A percentile compares a stretch with the other conserved stretches of the same genome.
Conservation (phyloP, 2,797 vertebrate species). For the Merluccius polli region DNA sequence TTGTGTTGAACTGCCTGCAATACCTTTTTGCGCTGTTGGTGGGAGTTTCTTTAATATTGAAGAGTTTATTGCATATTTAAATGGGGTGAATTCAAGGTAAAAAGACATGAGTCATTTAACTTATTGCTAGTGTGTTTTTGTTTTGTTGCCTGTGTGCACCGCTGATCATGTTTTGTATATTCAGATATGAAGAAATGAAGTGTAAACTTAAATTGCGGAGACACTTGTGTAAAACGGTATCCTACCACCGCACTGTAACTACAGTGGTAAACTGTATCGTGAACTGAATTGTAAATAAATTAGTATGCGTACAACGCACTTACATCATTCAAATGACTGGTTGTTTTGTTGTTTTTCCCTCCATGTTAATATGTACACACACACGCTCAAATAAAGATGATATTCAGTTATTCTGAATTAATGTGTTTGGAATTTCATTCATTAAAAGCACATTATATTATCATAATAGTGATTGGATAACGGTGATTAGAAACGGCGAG, state of each 20-base stretch:
- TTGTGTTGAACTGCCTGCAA: conserved; percentile 46
- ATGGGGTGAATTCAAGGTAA: conserved; percentile 37
- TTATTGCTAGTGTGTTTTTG: conserved; percentile 24
- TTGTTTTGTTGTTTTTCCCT: background rate
- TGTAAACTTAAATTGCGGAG: conserved; percentile 34
- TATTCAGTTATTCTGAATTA: background rate
- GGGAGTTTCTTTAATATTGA: conserved; percentile 25
- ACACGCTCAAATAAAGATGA: background rate
- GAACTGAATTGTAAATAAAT: conserved; percentile 60
- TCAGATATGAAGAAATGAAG: conserved; percentile 27
- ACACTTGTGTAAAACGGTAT: conserved; percentile 48
- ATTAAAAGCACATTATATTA: background rate
- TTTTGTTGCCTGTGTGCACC: conserved; percentile 38
- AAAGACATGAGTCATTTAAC: background rate
- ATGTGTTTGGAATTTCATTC: background rate
- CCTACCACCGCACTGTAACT: conserved; percentile 41
- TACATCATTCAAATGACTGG: background rate
- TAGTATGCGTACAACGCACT: conserved; percentile 17
- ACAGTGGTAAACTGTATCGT: conserved; percentile 42
- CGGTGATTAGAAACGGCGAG: no score
- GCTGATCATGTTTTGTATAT: conserved; percentile 19
- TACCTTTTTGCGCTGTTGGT: conserved; percentile 53
- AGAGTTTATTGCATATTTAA: conserved; percentile 38
- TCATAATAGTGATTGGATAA: background rate
- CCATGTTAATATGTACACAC: background rate